Evolutionary conservation across 2,888 invertebrate species (phyloP), one percentile per base, ranked within the genome.

Genomic region (Lepidocyrtoides sp.): DNA sequence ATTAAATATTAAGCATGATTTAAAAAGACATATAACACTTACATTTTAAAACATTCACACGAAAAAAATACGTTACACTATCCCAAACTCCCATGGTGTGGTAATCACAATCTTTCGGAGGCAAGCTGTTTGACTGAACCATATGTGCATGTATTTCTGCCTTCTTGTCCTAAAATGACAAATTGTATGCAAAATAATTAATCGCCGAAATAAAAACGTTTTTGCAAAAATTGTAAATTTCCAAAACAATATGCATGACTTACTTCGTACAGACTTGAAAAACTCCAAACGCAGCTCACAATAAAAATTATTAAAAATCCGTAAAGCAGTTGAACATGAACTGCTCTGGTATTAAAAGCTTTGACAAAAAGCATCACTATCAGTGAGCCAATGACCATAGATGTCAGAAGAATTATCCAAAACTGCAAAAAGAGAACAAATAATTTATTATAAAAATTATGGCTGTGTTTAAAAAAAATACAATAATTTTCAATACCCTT

Each of bases 271-370:
- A 91, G 72, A 12, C 89, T 81, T 5, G 89, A 88, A 91, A 90
- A 94, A n/a, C 79, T 91, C 93, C 93, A 93, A 0, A 93, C 93
- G 63, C 93, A 93, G 20, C 94, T 93, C 54, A 94, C 14, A 8
- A 93, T 87, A 54, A 93, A 92, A 17, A 92, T 84, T 1, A 93
- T 86, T 23, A 93, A 44, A 66, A 94, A 92, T 26, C 91, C 92
- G 75, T 93, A 93, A 0, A 91, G 79, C 20, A 93, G 48, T 85
- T 89, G 91, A 0, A 63, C 26, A 23, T 79, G 17, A 4, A 88
- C 88, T 20, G 66, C n/a, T 0, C 60, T 54, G 2, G 92, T 85
- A 29, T 84, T 44, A n/a, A 88, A 60, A n/a, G 81, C 88, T 48
- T 90, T 83, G 0, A 89, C 36, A 8, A 91, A 81, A 5, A 92